A percentile compares a stretch with the other conserved stretches of the same genome.
phyloP scores from a whole-genome alignment of 2,113 vertebrate genomes.

The Neotragus moschatus region DNA sequence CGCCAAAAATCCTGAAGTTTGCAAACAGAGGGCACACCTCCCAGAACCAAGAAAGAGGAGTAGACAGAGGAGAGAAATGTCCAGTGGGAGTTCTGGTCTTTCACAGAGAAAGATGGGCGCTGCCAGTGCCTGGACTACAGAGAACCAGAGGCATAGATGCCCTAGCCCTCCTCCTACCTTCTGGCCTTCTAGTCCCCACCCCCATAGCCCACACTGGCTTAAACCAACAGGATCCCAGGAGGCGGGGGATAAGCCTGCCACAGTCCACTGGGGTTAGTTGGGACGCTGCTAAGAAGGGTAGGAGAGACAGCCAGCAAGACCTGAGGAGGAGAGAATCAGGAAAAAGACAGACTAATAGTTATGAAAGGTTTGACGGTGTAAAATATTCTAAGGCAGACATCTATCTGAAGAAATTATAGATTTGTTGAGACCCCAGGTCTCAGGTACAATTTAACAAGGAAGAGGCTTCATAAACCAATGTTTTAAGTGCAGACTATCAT shows the following conservation, averaged over 20 bases:
- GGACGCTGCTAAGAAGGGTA: no score
- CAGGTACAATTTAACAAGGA: not conserved
- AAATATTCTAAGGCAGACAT: not conserved
- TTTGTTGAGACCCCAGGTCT: not conserved
- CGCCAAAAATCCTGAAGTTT: accelerated
- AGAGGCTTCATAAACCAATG: accelerated
- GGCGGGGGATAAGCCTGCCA: not conserved
- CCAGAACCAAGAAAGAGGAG: not conserved
- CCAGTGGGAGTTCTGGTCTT: not conserved
- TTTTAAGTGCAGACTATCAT: not conserved
- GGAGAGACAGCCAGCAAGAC: no score
- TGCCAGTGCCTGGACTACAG: not conserved
- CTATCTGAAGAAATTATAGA: not conserved
- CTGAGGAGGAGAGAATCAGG: no score
- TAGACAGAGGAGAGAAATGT: not conserved
- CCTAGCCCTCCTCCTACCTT: no score
- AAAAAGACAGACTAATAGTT: no score
- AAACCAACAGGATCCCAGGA: not conserved
- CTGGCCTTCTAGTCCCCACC: not conserved
- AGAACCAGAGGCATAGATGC: not conserved
- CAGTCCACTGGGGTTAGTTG: accelerated
- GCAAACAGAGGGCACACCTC: not conserved
- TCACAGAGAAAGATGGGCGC: not conserved
- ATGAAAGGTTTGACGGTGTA: not conserved
- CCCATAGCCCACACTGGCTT: not conserved